Conservation (phyloP, 2,113 vertebrate genomes). For the Pelvicachromis taeniatus region DNA sequence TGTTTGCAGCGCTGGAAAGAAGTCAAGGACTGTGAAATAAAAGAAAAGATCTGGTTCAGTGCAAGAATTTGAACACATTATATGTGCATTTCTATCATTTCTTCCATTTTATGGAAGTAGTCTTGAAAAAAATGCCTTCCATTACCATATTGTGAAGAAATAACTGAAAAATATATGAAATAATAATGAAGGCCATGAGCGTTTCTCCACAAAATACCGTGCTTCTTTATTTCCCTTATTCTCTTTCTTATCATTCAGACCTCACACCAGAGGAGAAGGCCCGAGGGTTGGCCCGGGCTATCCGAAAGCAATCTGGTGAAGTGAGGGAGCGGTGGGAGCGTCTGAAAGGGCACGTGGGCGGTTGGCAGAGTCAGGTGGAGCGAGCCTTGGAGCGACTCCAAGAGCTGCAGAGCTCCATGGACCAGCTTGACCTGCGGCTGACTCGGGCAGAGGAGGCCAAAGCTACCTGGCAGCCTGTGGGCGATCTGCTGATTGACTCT, state of each 20-base stretch:
- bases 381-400: slow-evolving; percentile 85
- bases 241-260: slow-evolving; percentile 63
- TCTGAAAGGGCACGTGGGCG: slow-evolving; percentile 76
- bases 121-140: background rate
- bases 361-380: slow-evolving; percentile 93
- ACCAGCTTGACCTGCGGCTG: slow-evolving; percentile 86
- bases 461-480: slow-evolving; percentile 86
- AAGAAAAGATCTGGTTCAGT: background rate
- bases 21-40: background rate
- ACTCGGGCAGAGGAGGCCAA: slow-evolving; percentile 83
- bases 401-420: slow-evolving; percentile 92
- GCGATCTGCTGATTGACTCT: slow-evolving; percentile 90
- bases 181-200: background rate
- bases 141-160: background rate
- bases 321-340: slow-evolving; percentile 93
- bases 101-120: background rate
- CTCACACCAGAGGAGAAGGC: slow-evolving; percentile 91
- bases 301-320: slow-evolving; percentile 92
- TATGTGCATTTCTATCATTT: background rate
- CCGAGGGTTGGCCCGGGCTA: slow-evolving; percentile 85
- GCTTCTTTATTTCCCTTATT: background rate
- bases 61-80: background rate
- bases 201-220: background rate
- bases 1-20: background rate
- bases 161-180: background rate